Evolutionary conservation across 2,113 vertebrate species (phyloP), one percentile per base, ranked within the genome.

Genomic region (Pungitius pungitius): DNA sequence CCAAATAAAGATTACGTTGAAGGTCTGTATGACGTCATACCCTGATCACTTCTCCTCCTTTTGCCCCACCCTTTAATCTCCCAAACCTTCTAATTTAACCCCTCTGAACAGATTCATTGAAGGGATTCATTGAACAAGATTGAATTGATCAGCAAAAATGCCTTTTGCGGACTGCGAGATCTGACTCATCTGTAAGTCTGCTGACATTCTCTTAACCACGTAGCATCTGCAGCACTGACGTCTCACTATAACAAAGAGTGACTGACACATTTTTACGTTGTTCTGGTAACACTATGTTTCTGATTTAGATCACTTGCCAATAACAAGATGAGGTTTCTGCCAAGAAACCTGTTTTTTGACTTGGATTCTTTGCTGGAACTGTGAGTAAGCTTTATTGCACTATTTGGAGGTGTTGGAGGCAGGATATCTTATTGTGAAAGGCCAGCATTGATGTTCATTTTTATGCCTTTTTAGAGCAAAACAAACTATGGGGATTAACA

Each of bases 111-210:
- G 97, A 91, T 99, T 99, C 84, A 97, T 99, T 27, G 97, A 99
- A 93, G 95, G 95, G 68, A n/a, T n/a, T n/a, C n/a, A n/a, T n/a
- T n/a, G n/a, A 99, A 99, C 90, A 96, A 95, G 93, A 97, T 98
- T 67, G 95, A 97, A 89, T 95, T 95, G 1, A 94, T 97, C 84
- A 95, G 94, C 85, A 97, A 95, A 94, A 94, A 97, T 71, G 94
- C 96, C 73, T 96, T 99, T 69, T 94, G 96, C 86, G 96, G 97
- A 78, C 95, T 99, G 15, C 95, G 96, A 62, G 96, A 96, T 86
- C 79, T 99, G 88, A 98, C 96, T 81, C 96, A 99, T 87, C 93
- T 99, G 97, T 99, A 94, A 97, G 97, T 96, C 72, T 67, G 6
- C 22, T 33, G 9, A 61, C 8, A 18, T 72, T 63, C 12, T 52